Percentiles rank a stretch among this genome's conserved stretches.
Evolutionary conservation across 2,797 vertebrate species (phyloP).

Genomic region (Sylvia borin): DNA sequence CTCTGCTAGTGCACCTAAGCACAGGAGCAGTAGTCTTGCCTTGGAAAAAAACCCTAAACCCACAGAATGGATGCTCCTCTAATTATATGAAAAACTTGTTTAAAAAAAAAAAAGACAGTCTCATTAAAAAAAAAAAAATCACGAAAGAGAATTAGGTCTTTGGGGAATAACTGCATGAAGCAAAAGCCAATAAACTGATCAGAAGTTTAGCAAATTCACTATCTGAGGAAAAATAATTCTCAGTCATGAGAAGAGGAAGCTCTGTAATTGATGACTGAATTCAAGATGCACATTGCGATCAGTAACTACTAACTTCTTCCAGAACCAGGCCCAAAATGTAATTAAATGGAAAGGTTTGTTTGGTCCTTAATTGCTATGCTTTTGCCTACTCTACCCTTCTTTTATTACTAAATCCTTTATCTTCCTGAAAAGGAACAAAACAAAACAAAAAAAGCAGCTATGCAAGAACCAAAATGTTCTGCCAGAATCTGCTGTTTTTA

Average conservation of each 20-base stretch:
- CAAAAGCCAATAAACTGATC: not conserved
- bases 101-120: fast-evolving
- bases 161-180: not conserved
- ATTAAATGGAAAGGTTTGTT: not conserved
- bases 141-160: not conserved
- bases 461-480: slow-evolving; percentile 43
- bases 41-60: not conserved
- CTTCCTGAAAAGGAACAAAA: not conserved
- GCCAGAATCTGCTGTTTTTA: slow-evolving; percentile 41
- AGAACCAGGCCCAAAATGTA: not conserved
- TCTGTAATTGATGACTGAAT: not conserved
- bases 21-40: not conserved
- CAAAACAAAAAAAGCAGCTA: not conserved
- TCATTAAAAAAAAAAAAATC: not conserved
- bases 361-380: not conserved
- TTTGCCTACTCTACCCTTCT: not conserved
- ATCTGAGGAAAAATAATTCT: not conserved
- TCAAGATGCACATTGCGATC: not conserved
- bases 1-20: not conserved
- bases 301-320: not conserved
- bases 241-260: not conserved
- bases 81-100: not conserved
- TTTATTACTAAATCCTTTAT: not conserved
- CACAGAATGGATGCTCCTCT: not conserved
- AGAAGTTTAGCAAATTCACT: not conserved